A percentile compares a stretch with the other conserved stretches of the same genome.
phyloP scores from a whole-genome alignment of 2,797 vertebrate species.

The Falco novaeseelandiae region DNA sequence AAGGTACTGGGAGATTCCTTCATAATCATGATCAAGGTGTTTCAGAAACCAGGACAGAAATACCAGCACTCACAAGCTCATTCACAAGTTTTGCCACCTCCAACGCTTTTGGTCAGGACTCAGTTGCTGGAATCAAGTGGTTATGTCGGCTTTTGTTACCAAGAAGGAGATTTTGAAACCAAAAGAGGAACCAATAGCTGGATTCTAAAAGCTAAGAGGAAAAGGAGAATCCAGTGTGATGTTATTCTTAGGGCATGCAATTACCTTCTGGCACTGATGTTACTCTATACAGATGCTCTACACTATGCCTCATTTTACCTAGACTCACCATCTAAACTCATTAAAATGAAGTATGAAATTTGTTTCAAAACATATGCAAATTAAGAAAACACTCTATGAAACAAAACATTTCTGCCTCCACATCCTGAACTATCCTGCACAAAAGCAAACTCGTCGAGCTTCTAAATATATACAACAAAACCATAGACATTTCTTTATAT shows the following conservation, averaged over 20 bases:
- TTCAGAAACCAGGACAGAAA: not conserved
- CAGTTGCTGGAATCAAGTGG: not conserved
- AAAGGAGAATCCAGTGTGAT: not conserved
- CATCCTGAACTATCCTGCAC: not conserved
- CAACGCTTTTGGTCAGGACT: not conserved
- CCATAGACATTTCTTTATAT: not conserved
- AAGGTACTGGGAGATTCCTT: not conserved
- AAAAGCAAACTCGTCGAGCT: not conserved
- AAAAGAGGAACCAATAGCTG: not conserved
- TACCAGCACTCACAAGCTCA: not conserved
- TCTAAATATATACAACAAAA: constrained; percentile 20
- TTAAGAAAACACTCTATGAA: not conserved
- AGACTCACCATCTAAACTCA: not conserved
- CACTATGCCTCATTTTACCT: not conserved
- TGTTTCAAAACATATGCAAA: not conserved
- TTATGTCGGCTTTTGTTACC: not conserved
- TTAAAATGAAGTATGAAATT: not conserved
- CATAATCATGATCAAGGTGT: fast-evolving
- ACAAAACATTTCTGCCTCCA: not conserved
- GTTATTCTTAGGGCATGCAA: not conserved
- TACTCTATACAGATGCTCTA: not conserved
- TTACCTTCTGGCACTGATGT: not conserved
- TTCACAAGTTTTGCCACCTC: not conserved
- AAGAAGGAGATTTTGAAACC: not conserved
- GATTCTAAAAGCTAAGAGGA: not conserved